Conservation (phyloP, 2,797 vertebrate genomes). For the Gymnothorax javanicus region DNA sequence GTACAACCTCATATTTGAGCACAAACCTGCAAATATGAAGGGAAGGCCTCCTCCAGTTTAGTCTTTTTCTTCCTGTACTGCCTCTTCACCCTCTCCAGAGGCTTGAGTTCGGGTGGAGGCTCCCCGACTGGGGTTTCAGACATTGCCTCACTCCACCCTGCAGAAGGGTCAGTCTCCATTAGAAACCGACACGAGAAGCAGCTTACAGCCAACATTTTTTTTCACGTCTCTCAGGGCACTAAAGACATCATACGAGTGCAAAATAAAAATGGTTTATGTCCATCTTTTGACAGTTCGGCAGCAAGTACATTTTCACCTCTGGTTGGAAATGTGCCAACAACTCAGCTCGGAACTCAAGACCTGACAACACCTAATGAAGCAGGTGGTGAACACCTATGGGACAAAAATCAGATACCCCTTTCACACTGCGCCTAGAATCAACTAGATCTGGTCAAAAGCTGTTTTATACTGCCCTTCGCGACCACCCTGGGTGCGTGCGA, state of each 20-base stretch:
- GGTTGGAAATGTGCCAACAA: neutral
- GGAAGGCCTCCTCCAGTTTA: slow-evolving; percentile 93
- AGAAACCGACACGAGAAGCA: neutral
- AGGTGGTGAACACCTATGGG: too few relatives aligned
- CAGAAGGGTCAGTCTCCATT: neutral
- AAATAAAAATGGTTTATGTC: neutral
- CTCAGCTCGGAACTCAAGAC: neutral
- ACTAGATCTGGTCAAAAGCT: too few relatives aligned
- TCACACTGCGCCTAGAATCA: too few relatives aligned
- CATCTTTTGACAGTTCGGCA: neutral
- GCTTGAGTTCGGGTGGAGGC: slow-evolving; percentile 68
- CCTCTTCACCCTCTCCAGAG: slow-evolving; percentile 91
- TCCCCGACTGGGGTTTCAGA: slow-evolving; percentile 76
- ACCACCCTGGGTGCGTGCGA: too few relatives aligned
- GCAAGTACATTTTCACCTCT: neutral
- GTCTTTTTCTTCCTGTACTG: slow-evolving; percentile 97
- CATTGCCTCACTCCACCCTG: slow-evolving; percentile 77
- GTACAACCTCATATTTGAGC: too few relatives aligned
- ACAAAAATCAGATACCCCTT: too few relatives aligned
- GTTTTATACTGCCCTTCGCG: too few relatives aligned
- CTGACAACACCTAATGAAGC: too few relatives aligned
- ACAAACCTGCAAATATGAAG: slow-evolving; percentile 89
- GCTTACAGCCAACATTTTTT: neutral
- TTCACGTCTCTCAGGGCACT: neutral
- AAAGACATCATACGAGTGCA: neutral